Evolutionary conservation across 30 jellyfish, hydroid and myxozoan species (phyloP).

Genomic region (Haliclystus octoradiatus): DNA sequence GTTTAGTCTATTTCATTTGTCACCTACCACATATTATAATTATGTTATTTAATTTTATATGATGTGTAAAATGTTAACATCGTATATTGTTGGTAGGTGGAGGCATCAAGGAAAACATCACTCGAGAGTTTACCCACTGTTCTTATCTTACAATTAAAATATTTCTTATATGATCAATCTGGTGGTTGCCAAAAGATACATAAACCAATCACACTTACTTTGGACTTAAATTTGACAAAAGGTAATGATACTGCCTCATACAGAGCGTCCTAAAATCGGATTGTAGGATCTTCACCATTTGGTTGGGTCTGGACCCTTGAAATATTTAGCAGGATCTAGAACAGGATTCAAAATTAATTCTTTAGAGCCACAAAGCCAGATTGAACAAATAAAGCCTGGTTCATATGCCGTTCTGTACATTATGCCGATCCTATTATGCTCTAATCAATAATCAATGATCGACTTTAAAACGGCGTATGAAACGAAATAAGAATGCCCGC

Average conservation of each 20-base stretch:
- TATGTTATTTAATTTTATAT: too few relatives aligned
- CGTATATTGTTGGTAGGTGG: conserved; percentile 49
- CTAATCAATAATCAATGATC: too few relatives aligned
- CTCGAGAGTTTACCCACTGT: conserved; percentile 80
- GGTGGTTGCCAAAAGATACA: conserved; percentile 97
- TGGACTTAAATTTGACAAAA: conserved; percentile 73
- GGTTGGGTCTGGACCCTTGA: not conserved
- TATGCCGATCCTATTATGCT: too few relatives aligned
- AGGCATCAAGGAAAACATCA: conserved; percentile 89
- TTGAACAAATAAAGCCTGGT: too few relatives aligned
- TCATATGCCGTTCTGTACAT: too few relatives aligned
- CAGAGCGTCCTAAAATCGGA: not conserved
- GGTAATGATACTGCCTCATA: conserved; percentile 8
- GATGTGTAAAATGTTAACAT: too few relatives aligned
- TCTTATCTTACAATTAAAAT: conserved; percentile 79
- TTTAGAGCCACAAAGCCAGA: too few relatives aligned
- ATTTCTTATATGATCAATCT: conserved; percentile 74
- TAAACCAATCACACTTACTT: conserved; percentile 70
- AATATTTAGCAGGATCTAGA: not conserved
- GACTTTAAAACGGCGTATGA: too few relatives aligned
- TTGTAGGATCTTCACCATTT: not conserved
- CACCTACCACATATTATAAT: too few relatives aligned
- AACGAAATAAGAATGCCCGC: too few relatives aligned
- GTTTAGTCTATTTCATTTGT: too few relatives aligned
- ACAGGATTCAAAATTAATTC: not conserved